These are phyloP conservation scores for Lasioglossum morio DNA, from an alignment of 2,888 invertebrate species.

Conservation along the genomic window DNA sequence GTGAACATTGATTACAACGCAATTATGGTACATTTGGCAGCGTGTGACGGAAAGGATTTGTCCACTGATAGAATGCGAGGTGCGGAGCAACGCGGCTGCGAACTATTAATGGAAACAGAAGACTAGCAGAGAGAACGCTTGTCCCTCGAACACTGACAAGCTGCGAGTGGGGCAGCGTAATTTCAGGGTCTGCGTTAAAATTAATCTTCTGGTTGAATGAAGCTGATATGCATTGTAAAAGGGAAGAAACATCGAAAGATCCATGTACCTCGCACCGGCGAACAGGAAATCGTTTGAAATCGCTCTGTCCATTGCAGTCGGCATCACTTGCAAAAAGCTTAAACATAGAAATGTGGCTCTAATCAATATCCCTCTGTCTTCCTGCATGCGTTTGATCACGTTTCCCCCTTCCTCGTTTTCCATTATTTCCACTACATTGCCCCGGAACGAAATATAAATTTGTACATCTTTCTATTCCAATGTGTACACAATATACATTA, in stretches of 20 bases:
- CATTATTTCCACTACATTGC: background rate
- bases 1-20: conserved; percentile 23
- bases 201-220: conserved; percentile 55
- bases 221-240: conserved; percentile 26
- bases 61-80: conserved; percentile 37
- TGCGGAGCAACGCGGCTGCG: conserved; percentile 46
- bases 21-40: conserved; percentile 40
- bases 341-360: background rate
- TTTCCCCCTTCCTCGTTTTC: background rate
- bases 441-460: too few relatives aligned
- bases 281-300: background rate
- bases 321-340: background rate
- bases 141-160: conserved; percentile 30
- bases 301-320: background rate
- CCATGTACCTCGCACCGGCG: background rate
- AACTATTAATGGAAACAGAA: conserved; percentile 67
- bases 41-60: conserved; percentile 32
- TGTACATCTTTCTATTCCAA: too few relatives aligned
- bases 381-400: background rate
- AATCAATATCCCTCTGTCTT: background rate
- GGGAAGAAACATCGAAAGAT: background rate
- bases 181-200: conserved; percentile 63
- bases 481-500: too few relatives aligned
- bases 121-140: conserved; percentile 32
- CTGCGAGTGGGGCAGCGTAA: conserved; percentile 43